Evolutionary conservation across 1,140 invertebrate species (phyloP), one percentile per base, ranked within the genome.

Genomic region (Watersipora subatra): DNA sequence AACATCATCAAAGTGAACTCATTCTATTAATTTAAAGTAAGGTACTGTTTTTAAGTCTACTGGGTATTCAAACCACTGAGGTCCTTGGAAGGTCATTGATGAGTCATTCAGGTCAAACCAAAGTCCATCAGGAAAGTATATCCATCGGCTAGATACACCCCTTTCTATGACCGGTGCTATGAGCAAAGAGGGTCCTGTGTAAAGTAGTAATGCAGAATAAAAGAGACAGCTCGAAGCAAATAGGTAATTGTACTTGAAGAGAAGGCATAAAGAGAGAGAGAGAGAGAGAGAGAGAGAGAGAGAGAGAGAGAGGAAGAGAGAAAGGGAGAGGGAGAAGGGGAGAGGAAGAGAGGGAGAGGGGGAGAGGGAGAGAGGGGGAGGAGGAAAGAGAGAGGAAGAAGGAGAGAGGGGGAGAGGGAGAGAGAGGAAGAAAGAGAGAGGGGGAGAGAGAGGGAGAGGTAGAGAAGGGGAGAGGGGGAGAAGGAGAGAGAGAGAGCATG

Each of bases 301-400:
- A 69, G 27, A 58, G 62, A 69, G 20, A 28, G 61, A 57, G 46
- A 66, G 62, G 59, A 22, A 57, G 61, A 57, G 56, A 58, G 68
- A 69, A 28, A 63, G 28, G 59, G 63, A 64, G 29, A 65, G 46
- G 62, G 29, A 68, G 61, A 25, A 29, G 2, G 63, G 26, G 15
- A 64, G 22, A 64, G 56, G 15, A 12, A 15, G 58, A 64, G 17
- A 64, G 57, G 62, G 3, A 30, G 25, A 1, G 26, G 28, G 26
- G 1, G n/a, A n/a, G n/a, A n/a, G n/a, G n/a, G n/a, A n/a, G n/a
- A n/a, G n/a, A n/a, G n/a, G n/a, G n/a, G n/a, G n/a, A n/a, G n/a
- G n/a, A n/a, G n/a, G n/a, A n/a, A n/a, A n/a, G n/a, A n/a, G n/a
- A n/a, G n/a, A n/a, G n/a, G n/a, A n/a, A n/a, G n/a, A n/a, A n/a